These are phyloP conservation scores for Gnathonemus longibarbis DNA, from an alignment of 2,113 vertebrate genomes.

Conservation along the genomic window DNA sequence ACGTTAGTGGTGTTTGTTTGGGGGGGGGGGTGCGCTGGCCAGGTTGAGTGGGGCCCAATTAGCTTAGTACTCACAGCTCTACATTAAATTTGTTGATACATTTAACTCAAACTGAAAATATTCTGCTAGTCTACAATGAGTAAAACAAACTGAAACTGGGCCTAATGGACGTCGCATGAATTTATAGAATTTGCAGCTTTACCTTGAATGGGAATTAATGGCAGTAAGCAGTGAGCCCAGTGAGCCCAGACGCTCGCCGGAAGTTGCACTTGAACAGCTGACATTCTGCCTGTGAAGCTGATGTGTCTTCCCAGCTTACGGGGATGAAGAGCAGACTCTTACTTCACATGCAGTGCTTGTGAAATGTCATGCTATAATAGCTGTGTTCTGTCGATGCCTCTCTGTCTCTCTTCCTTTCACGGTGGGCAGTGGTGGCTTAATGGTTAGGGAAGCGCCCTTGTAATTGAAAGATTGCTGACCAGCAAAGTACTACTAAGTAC, in stretches of 20 bases:
- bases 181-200: neutral
- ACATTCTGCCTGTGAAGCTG: neutral
- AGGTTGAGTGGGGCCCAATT: neutral
- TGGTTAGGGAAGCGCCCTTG: no score
- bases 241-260: neutral
- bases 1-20: neutral
- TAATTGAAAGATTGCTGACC: no score
- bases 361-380: neutral
- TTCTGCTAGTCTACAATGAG: neutral
- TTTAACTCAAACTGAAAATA: neutral
- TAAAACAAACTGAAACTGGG: neutral
- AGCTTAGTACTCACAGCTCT: neutral
- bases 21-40: no score
- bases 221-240: no score
- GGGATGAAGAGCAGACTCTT: neutral
- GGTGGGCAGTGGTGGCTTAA: no score
- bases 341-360: neutral
- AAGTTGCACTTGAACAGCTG: neutral
- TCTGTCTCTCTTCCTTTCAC: neutral
- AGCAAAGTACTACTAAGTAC: no score
- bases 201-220: neutral
- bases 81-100: neutral
- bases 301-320: neutral
- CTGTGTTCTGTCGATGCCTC: neutral
- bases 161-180: neutral